Evolutionary conservation across 2,888 invertebrate species (phyloP), one percentile per base, ranked within the genome.

Genomic region (Eupithecia subumbrata): DNA sequence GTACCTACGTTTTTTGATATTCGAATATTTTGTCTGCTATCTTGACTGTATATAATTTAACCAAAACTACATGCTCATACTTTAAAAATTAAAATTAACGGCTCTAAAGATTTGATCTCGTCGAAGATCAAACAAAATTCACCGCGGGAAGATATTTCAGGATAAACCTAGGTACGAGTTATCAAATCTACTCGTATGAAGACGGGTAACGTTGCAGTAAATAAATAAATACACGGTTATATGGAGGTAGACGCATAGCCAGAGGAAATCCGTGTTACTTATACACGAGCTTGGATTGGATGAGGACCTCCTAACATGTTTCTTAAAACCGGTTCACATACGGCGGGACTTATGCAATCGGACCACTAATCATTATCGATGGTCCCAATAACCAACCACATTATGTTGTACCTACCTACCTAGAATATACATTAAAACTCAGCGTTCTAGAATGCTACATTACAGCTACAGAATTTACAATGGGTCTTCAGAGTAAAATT

Each of bases 251-350:
- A 73, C 52, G 48, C 56, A 72, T 76, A 69, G 71, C 60, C 52
- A 71, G 68, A 79, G 79, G 79, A 80, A 79, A 78, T 77, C 76
- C 74, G 77, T 74, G 74, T 72, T 78, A 77, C 78, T 78, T 80
- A 74, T 73, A 74, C 72, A 73, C 52, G 64, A 76, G 79, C 72
- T 74, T 73, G 72, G 86, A 87, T 74, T 74, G 76, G 86, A 87
- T 83, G 89, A 91, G 89, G 92, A 92, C 92, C 92, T 91, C 92
- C 92, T 93, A 92, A 94, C 93, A 92, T 91, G 94, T 93, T 93
- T 92, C 90, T 88, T 87, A 82, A 91, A 94, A 95, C 94, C 94
- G 94, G 94, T 94, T 92, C 89, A 89, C 86, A 82, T 89, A 88
- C 87, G 89, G 82, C 83, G 88, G 85, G 86, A 88, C 91, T 93